These are phyloP conservation scores for Tachina grossa DNA, from an alignment of 2,888 invertebrate genomes.

Conservation along the genomic window DNA sequence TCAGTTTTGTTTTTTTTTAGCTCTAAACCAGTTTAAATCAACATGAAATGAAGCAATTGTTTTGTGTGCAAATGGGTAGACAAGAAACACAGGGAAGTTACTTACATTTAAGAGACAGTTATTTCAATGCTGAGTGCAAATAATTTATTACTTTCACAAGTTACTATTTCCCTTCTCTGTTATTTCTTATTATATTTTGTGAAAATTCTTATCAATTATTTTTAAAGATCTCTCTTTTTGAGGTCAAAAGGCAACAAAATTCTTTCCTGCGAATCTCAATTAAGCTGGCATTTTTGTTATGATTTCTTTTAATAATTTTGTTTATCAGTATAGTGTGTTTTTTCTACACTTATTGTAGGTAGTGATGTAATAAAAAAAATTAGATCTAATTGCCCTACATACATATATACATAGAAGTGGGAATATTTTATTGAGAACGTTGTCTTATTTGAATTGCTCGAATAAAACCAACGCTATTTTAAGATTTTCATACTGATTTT, in stretches of 20 bases:
- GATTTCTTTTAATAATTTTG: not conserved
- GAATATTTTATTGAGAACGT: conserved; percentile 36
- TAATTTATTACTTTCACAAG: not conserved
- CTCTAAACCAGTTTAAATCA: conserved; percentile 47
- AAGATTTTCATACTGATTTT: conserved; percentile 68
- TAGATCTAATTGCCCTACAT: conserved; percentile 10
- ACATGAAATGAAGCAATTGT: not conserved
- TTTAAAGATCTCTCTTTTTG: conserved; percentile 19
- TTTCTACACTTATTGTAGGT: not conserved
- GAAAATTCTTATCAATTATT: conserved; percentile 51
- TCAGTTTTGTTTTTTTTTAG: not conserved
- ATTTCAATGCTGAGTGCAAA: not conserved
- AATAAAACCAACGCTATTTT: conserved; percentile 52
- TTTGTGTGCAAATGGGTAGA: not conserved
- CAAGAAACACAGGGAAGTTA: conserved; percentile 6
- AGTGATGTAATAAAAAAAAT: conserved; percentile 6
- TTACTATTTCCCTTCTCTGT: conserved; percentile 10
- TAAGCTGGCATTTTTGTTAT: conserved; percentile 2
- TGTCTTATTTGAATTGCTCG: conserved; percentile 1
- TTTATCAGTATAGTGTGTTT: conserved; percentile 2
- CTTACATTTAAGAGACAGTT: conserved; percentile 12
- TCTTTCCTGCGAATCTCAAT: conserved; percentile 44
- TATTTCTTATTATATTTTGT: not conserved
- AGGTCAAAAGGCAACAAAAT: conserved; percentile 54
- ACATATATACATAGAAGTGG: not conserved